Conservation (phyloP, 2,113 vertebrate genomes). For the Oophaga pumilio region DNA sequence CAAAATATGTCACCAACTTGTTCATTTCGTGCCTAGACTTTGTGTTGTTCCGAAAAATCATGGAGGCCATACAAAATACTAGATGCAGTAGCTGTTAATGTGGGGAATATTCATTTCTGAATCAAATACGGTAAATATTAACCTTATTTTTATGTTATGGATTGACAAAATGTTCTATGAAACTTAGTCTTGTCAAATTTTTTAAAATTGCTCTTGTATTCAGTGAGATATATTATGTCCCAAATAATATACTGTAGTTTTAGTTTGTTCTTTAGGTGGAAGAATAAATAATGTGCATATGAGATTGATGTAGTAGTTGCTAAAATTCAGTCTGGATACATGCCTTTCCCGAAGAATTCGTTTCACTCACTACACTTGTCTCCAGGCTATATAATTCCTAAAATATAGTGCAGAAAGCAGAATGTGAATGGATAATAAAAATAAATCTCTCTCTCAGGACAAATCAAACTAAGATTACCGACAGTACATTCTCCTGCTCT, state of each 20-base stretch:
- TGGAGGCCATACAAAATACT: no score
- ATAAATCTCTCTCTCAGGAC: background rate
- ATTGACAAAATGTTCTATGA: no score
- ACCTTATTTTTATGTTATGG: no score
- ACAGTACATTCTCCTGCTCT: background rate
- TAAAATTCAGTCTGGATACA: constrained; percentile 24
- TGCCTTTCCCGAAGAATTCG: constrained; percentile 19
- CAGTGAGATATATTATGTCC: no score
- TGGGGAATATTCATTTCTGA: no score
- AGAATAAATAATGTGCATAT: background rate
- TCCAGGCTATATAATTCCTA: constrained; percentile 51
- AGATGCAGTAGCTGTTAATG: no score
- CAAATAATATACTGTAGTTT: background rate
- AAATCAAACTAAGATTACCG: constrained; percentile 42
- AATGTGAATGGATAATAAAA: constrained; percentile 45
- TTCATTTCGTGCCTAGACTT: no score
- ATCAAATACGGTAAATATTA: no score
- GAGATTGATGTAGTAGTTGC: background rate
- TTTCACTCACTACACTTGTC: constrained; percentile 57
- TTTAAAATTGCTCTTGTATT: no score
- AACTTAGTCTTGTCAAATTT: no score
- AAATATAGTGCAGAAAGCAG: constrained; percentile 54
- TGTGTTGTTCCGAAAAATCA: no score
- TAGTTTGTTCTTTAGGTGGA: background rate
- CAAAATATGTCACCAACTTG: no score